Conservation (phyloP, 2,797 vertebrate genomes). For the Cottoperca gobio region DNA sequence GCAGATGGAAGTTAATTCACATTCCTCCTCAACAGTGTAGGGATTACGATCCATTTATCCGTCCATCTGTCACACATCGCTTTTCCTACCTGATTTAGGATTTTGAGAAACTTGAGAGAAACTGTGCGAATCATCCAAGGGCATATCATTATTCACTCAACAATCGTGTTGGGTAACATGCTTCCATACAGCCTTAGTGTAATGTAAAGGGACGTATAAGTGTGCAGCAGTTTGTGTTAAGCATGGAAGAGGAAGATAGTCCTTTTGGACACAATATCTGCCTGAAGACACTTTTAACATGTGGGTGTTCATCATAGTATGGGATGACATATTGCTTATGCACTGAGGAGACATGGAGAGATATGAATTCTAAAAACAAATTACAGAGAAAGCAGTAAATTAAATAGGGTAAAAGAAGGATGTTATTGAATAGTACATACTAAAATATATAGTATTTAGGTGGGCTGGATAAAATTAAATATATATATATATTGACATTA, state of each 20-base stretch:
- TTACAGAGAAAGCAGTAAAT: neutral
- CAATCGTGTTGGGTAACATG: neutral
- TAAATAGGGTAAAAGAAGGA: neutral
- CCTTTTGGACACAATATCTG: neutral
- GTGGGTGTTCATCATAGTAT: neutral
- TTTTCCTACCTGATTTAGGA: neutral
- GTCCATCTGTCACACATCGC: constrained; percentile 42
- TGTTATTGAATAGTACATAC: neutral
- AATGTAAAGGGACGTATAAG: constrained; percentile 24
- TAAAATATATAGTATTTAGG: neutral
- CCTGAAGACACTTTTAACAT: neutral
- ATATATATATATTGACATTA: too few species aligned
- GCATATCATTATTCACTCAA: neutral
- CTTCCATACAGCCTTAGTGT: neutral
- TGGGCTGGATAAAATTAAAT: too few species aligned
- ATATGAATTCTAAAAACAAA: neutral
- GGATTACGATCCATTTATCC: constrained; percentile 46
- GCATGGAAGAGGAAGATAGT: neutral
- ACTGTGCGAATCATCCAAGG: neutral
- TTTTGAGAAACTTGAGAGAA: neutral
- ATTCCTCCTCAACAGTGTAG: constrained; percentile 3
- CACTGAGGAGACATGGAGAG: neutral
- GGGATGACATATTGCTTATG: neutral
- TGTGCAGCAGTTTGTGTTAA: constrained; percentile 15
- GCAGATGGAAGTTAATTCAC: constrained; percentile 46